Percentiles rank a stretch among this genome's conserved stretches.
Conservation (phyloP, 2,888 invertebrate species). For the Cyclophora punctaria region DNA sequence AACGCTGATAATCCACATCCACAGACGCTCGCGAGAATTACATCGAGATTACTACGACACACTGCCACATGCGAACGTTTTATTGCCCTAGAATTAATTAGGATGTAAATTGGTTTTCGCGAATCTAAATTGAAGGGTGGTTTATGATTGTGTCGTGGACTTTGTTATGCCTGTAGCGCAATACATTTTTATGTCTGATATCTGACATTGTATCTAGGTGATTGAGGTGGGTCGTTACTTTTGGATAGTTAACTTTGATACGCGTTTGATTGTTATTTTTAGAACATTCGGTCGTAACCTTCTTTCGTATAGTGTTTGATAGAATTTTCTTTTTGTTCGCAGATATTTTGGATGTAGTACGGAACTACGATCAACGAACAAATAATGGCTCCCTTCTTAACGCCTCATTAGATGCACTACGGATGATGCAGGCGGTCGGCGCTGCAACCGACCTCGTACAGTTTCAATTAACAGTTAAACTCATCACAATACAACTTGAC, state of each 20-base stretch:
- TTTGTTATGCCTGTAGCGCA: too few species aligned
- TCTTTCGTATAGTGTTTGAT: constrained; percentile 2
- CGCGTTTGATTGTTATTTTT: too few species aligned
- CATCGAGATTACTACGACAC: constrained; percentile 61
- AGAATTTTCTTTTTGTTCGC: constrained; percentile 13
- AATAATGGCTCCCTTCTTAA: constrained; percentile 5
- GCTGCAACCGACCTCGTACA: too few species aligned
- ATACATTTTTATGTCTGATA: too few species aligned
- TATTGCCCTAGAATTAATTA: constrained; percentile 50
- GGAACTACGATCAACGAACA: constrained; percentile 1
- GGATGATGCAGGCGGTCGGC: background rate
- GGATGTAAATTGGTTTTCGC: constrained; percentile 32
- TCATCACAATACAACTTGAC: constrained; percentile 38
- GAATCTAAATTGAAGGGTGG: constrained; percentile 6
- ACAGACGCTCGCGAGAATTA: constrained; percentile 64
- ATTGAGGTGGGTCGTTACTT: constrained; percentile 3
- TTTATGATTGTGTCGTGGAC: constrained; percentile 3
- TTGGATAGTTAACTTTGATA: constrained; percentile 1
- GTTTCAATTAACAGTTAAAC: constrained; percentile 4
- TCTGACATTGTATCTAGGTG: background rate
- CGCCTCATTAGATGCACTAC: constrained; percentile 1
- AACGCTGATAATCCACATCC: constrained; percentile 71
- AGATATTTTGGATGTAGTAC: constrained; percentile 11
- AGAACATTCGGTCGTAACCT: too few species aligned
- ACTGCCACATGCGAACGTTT: constrained; percentile 38